Percentiles rank a stretch among this genome's conserved stretches.
These are phyloP conservation scores for Strigops habroptila DNA, from an alignment of 2,113 vertebrate species.

Conservation along the genomic window DNA sequence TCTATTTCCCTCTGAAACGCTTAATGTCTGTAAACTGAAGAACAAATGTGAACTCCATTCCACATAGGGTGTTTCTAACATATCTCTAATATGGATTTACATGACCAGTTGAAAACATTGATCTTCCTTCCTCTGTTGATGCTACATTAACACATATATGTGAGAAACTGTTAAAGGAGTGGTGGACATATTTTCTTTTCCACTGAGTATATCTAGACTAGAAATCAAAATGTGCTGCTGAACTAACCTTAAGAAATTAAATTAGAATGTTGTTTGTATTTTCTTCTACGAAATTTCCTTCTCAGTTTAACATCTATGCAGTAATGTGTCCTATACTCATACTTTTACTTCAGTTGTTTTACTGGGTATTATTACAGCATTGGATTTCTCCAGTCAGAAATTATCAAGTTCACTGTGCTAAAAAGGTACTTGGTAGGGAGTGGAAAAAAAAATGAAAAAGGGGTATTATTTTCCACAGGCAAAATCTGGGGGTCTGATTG, in stretches of 20 bases:
- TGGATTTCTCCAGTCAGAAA: background rate
- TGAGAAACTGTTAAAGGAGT: background rate
- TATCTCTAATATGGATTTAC: background rate
- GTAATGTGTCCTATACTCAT: background rate
- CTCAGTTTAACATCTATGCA: background rate
- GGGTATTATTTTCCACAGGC: background rate
- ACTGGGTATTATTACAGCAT: fast-evolving
- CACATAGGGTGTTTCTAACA: background rate
- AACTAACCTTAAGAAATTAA: background rate
- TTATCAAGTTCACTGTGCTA: background rate
- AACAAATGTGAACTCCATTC: background rate
- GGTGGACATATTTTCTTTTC: background rate
- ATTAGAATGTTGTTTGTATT: background rate
- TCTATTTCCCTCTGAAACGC: background rate
- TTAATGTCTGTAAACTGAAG: background rate
- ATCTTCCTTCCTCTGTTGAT: background rate
- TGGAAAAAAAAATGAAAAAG: background rate
- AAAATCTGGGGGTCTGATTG: background rate
- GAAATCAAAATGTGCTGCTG: background rate
- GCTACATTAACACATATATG: background rate
- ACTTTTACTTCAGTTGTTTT: background rate
- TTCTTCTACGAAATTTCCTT: background rate
- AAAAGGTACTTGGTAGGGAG: background rate
- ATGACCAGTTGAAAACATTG: background rate
- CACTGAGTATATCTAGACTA: background rate